Base-by-base conservation (phyloP, 2,888 invertebrate species). In the Hemistola chrysoprasaria region DNA sequence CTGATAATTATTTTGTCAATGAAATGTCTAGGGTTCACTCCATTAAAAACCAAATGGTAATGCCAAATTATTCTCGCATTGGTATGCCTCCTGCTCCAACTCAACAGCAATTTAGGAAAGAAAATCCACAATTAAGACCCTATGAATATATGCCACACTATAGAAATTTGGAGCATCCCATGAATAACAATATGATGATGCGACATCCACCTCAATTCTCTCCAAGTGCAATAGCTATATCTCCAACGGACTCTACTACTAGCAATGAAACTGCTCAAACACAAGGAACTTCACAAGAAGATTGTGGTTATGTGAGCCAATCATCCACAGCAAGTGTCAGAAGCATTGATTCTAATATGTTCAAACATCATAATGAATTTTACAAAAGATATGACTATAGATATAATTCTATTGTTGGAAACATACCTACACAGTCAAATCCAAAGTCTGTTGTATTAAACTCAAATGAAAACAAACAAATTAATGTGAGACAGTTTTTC, bases 271-370 rank as follows among this genome's bases (percentile, higher is more conserved):
- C 76, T 25, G 54, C 59, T 42, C 80, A 79, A 45, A 76, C 71
- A 30, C 69, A 80, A 47, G 66, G 70, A 22, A 69, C 59, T 42
- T 57, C 66, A 30, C 85, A 80, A 62, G 89, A 90, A 66, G 89
- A 90, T 56, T 85, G 79, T 67, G 89, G 88, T 8, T 90, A 90
- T 76, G 81, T 78, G 5, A 89, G 88, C 50, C 89, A 88, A 50
- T 86, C 87, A 29, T 88, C 90, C 23, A 74, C 77, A 36, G 66
- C 78, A 42, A 89, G 87, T 65, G 62, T 76, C 27, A 78, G 83
- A 68, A 89, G 86, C 71, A 61, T 80, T 32, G 89, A 89, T 41
- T 77, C 74, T 31, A 59, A 63, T 26, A 54, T 74, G 27, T 71
- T 69, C 47, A 71, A 76, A 61, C 40, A 72, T 22, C 67, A 72